Evolutionary conservation across 2,113 vertebrate genomes (phyloP), one percentile per base, ranked within the genome.

Genomic region (Willisornis vidua): DNA sequence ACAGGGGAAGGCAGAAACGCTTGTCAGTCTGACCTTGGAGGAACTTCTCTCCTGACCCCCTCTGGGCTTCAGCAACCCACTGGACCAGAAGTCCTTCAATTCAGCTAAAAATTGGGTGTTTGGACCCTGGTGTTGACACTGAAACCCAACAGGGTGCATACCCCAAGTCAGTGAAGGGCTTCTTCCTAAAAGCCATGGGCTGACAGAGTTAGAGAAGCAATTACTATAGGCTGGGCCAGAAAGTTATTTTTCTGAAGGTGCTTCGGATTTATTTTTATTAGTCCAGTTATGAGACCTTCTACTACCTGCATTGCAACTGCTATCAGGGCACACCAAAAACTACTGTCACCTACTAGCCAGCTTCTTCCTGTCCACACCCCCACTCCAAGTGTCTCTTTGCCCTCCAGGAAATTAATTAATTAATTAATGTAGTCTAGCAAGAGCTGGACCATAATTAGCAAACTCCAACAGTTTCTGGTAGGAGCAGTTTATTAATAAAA

Each of bases 11-110:
- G 76, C 90, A 84, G 89, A 92, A 90, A 93, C 77, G 66, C 83
- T 95, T 93, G 89, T 76, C 90, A 95, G 52, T 89, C 65, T 95
- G 92, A 95, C 95, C 94, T 94, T 77, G 88, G 26, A 94, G 25
- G 73, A 93, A 89, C 83, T 95, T 88, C 67, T 59, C 31, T 94
- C 55, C 63, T 1, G 43, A 93, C 83, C 86, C 79, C 4, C 2
- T n/a, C 48, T 59, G 39, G 33, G 26, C 63, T 94, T 92, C 55
- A 89, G 41, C 22, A 94, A 84, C 43, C 81, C 80, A 93, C 48
- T 74, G 57, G 52, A 73, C 54, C 72, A 88, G 18, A 41, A 80
- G 58, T 63, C 43, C 14, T 71, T 74, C 16, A 71, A 55, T 55
- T 84, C n/a, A 77, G 61, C 3, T 74, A 84, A 92, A 73, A 62